phyloP scores from a whole-genome alignment of 2,888 invertebrate species.

The Limnephilus lunatus region DNA sequence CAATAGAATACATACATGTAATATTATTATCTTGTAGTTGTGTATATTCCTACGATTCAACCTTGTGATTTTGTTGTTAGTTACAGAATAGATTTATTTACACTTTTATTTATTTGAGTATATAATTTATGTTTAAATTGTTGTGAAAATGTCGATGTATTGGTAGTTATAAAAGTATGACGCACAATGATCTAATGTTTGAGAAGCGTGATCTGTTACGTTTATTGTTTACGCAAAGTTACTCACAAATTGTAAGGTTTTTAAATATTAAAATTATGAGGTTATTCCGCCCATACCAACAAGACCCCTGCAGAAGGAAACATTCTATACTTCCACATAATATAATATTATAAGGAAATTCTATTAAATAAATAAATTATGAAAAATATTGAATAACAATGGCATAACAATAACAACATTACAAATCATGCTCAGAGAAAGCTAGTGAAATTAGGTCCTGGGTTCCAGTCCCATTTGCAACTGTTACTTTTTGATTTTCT shows the following conservation, averaged over 20 bases:
- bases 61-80: constrained; percentile 65
- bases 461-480: too few relatives aligned
- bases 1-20: constrained; percentile 46
- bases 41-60: constrained; percentile 61
- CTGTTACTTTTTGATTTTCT: too few relatives aligned
- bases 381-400: background rate
- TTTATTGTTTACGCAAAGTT: constrained; percentile 58
- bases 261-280: constrained; percentile 58
- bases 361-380: background rate
- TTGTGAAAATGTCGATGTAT: constrained; percentile 66
- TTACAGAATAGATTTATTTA: constrained; percentile 60
- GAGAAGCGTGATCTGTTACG: constrained; percentile 48
- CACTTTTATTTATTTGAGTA: constrained; percentile 53
- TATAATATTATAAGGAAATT: background rate
- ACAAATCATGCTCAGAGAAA: background rate
- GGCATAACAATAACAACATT: background rate
- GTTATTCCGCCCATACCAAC: constrained; percentile 63
- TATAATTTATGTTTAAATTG: constrained; percentile 62
- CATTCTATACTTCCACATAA: background rate
- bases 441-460: background rate
- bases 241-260: constrained; percentile 60
- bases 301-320: constrained; percentile 56
- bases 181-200: constrained; percentile 64
- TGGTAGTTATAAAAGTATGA: constrained; percentile 63
- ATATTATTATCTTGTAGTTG: constrained; percentile 57